Base-by-base conservation (phyloP, 2,113 vertebrate genomes). In the Elachura formosa region DNA sequence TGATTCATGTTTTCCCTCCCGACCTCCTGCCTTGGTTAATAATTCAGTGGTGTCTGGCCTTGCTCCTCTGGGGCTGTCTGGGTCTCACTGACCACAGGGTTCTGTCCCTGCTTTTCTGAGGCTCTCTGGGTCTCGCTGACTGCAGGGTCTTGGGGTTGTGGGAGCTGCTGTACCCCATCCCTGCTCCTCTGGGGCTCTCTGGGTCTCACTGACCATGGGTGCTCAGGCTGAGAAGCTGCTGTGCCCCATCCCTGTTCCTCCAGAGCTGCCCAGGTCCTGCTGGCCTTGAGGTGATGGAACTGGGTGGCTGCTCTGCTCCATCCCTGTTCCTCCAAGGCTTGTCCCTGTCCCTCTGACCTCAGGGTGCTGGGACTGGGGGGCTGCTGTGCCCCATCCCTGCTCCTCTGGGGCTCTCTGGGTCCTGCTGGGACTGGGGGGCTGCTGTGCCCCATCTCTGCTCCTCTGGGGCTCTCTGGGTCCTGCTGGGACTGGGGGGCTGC, bases 201-300 rank as follows among this genome's bases (percentile, higher is more conserved):
- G 3, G 2, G 11, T 40, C 43, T 3, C 1, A 0, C 9, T 69
- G 24, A 2, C 16, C 29, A 38, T 5, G 14, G 36, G 9, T 43
- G 6, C 15, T 23, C 0, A 3, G 9, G 3, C 20, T 20, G 49
- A 0, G 10, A 7, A 22, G 5, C 5, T 15, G 25, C 40, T 18
- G 25, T 43, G 16, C 10, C 6, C 31, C 28, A 2, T 18, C 31
- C 55, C 62, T 41, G 22, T 59, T 40, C 21, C 16, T 26, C 36
- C 4, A 4, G 7, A 1, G 17, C 22, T 49, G 0, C 43, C 11
- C 0, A 0, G 7, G 7, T 52, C 31, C 9, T 3, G 0, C 24
- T 34, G 15, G 1, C 9, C 31, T 41, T 0, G 3, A 7, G 15
- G 1, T 34, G 3, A 11, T 29, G 4, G 4, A 8, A 0, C 24